Evolutionary conservation across 2,113 vertebrate genomes (phyloP).

Genomic region (Micronycteris hirsuta): DNA sequence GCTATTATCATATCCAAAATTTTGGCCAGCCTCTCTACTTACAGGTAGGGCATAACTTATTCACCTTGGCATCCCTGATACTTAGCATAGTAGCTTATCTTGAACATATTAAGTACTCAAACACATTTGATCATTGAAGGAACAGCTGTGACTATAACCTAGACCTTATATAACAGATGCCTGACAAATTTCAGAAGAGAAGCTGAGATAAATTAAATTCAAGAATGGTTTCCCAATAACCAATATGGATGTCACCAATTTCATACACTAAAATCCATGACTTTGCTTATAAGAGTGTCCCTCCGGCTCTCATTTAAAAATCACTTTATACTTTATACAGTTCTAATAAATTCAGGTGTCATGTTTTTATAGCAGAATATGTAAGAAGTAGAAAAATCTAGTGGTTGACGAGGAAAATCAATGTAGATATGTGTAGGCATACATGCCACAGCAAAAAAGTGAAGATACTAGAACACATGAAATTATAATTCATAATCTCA

Average conservation of each 20-base stretch:
- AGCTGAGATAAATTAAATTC: background rate
- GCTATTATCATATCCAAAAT: background rate
- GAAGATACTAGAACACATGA: background rate
- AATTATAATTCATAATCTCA: background rate
- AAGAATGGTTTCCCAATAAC: background rate
- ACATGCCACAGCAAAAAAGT: background rate
- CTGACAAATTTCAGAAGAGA: background rate
- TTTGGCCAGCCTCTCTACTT: background rate
- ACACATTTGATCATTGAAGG: background rate
- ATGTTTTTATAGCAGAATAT: background rate
- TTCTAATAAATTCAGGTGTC: background rate
- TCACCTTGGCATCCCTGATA: background rate
- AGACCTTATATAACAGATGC: background rate
- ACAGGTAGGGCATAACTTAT: background rate
- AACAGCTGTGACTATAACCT: background rate
- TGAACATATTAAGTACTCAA: background rate
- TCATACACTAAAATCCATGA: background rate
- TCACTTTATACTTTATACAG: background rate
- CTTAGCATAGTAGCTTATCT: background rate
- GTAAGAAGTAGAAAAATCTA: background rate
- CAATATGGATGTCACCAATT: conserved; percentile 25
- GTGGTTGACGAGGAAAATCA: background rate
- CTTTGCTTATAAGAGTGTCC: background rate
- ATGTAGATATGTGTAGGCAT: background rate
- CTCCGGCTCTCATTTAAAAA: conserved; percentile 1